Evolutionary conservation across 2,797 vertebrate species (phyloP).

Genomic region (Huso huso): DNA sequence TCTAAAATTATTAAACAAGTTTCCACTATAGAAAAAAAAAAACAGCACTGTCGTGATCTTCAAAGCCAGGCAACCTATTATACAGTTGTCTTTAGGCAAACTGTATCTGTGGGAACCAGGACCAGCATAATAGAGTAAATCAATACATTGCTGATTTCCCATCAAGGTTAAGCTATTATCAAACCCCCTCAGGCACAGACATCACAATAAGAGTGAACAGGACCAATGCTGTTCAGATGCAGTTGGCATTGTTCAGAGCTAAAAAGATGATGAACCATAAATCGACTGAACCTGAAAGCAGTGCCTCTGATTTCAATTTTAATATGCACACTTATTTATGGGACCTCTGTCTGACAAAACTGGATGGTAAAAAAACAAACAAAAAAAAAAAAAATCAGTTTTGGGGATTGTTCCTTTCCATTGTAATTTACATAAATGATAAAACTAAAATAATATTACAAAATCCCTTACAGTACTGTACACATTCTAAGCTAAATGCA

Average conservation of each 20-base stretch:
- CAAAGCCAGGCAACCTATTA: background rate
- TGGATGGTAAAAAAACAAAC: no score
- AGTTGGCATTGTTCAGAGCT: slow-evolving; percentile 43
- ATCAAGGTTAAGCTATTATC: slow-evolving; percentile 44
- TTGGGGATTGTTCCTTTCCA: no score
- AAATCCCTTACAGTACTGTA: no score
- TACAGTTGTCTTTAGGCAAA: slow-evolving; percentile 1
- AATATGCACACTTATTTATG: no score
- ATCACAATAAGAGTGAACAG: slow-evolving; percentile 36
- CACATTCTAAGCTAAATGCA: no score
- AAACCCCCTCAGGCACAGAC: slow-evolving; percentile 31
- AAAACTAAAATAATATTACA: no score
- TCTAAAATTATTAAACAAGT: background rate
- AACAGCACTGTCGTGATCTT: background rate
- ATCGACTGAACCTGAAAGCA: slow-evolving; percentile 24
- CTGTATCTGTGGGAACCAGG: slow-evolving; percentile 10
- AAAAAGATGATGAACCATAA: slow-evolving; percentile 25
- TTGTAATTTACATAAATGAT: no score
- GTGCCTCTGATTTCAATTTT: slow-evolving; percentile 4
- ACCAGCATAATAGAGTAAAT: slow-evolving; percentile 24
- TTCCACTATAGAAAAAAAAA: background rate
- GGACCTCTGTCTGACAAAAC: no score
- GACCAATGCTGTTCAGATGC: slow-evolving; percentile 35
- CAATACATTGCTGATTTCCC: slow-evolving; percentile 47
- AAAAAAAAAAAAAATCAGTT: no score